Base-by-base conservation (phyloP, 2,113 vertebrate species). In the Brienomyrus longianalis region DNA sequence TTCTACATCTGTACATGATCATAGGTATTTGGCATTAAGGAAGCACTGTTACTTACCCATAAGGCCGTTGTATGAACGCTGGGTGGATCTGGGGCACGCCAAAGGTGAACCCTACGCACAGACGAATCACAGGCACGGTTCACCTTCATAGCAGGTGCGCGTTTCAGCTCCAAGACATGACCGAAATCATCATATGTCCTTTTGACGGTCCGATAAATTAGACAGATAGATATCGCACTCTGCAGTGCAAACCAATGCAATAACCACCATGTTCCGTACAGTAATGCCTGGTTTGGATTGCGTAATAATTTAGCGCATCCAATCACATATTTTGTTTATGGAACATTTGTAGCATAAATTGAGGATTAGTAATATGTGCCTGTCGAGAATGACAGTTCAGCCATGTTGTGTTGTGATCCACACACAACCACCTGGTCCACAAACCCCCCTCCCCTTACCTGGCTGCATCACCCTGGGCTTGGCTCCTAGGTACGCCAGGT, bases 41-140 rank as follows among this genome's bases (percentile, higher is more conserved):
- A 88, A 31, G 56, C 23, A 17, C 62, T 7, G 21, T 43, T 95
- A 97, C 96, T 96, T 97, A 99, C 98, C 98, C 98, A 92, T 99
- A 99, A 94, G 98, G 98, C 96, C 98, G 98, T 93, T 99, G 98
- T 95, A 99, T 99, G 93, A 98, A 98, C 80, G 98, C 98, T 66
- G 98, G 98, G 95, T 99, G 98, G 95, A 99, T 98, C 83, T 99
- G 98, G 90, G 98, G 98, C 92, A 99, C 97, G 59, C 98, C 98
- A 95, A 99, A 99, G 91, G 98, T 98, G 95, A 99, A 99, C 95
- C 98, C 98, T 99, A 95, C 27, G 88, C 93, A 94, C 45, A 93
- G 93, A 94, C 88, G 74, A 47, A 90, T 35, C 54, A 83, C 88
- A 23, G 66, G 9, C 13, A 59, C 23, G 1, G 21, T 43, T 89